These are phyloP conservation scores for Parambassis ranga DNA, from an alignment of 2,797 vertebrate species.

Conservation along the genomic window DNA sequence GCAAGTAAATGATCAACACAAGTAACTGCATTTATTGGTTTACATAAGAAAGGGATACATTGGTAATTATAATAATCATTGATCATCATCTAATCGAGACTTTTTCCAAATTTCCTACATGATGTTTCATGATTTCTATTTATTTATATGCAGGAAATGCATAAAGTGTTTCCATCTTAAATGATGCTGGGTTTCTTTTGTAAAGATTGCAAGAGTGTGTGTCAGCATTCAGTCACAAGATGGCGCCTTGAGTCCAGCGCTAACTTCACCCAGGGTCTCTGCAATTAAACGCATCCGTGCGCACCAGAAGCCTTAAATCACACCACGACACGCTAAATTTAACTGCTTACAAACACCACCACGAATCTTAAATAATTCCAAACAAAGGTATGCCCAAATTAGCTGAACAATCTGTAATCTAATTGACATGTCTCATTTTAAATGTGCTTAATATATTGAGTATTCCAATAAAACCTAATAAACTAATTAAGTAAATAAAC, in stretches of 20 bases:
- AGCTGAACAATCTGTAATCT: background rate
- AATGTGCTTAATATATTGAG: background rate
- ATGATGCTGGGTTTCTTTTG: background rate
- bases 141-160: too few species aligned
- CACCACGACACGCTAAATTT: background rate
- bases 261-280: background rate
- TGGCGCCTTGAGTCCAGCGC: conserved; percentile 49
- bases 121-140: too few species aligned
- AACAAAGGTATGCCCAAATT: background rate
- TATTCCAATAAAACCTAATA: too few species aligned
- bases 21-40: too few species aligned
- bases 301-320: background rate
- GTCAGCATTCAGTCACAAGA: conserved; percentile 36
- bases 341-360: background rate
- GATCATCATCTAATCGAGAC: too few species aligned
- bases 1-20: too few species aligned
- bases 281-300: background rate
- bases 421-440: background rate
- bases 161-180: background rate
- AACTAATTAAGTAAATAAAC: too few species aligned
- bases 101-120: too few species aligned
- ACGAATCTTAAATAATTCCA: background rate
- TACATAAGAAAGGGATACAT: too few species aligned
- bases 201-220: background rate
- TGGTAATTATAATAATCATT: too few species aligned